phyloP scores from a whole-genome alignment of 2,888 invertebrate species.

The Cylloceria caligata region DNA sequence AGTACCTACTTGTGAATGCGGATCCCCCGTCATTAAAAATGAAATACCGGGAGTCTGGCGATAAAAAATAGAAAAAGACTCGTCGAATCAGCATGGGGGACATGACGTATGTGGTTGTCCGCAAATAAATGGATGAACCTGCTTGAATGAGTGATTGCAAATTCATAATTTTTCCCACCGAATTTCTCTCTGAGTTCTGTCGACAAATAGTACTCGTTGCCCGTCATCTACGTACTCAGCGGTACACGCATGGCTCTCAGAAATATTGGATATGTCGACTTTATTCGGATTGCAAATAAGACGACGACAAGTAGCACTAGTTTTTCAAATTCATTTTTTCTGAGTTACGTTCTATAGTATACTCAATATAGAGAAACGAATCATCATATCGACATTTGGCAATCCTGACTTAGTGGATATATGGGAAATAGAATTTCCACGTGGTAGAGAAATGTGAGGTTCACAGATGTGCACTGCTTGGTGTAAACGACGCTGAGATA shows the following conservation, averaged over 20 bases:
- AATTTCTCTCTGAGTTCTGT: not conserved
- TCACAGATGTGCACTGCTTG: not conserved
- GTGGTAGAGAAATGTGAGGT: not conserved
- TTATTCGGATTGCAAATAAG: no score
- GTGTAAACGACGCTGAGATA: conserved; percentile 3
- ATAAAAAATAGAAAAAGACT: conserved; percentile 4
- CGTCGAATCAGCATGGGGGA: conserved; percentile 4
- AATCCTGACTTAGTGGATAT: not conserved
- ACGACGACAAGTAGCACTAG: no score
- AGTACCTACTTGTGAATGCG: conserved; percentile 62
- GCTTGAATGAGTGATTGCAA: conserved; percentile 14
- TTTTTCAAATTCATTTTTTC: conserved; percentile 2
- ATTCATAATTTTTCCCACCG: conserved; percentile 14
- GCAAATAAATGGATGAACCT: conserved; percentile 27
- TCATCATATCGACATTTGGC: not conserved
- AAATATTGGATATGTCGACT: no score
- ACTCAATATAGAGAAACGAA: not conserved
- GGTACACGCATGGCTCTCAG: no score
- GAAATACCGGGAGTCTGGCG: conserved; percentile 10
- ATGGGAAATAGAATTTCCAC: not conserved
- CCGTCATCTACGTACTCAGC: no score
- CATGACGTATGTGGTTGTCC: not conserved
- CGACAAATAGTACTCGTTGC: no score
- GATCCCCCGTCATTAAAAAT: conserved; percentile 31
- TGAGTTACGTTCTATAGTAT: not conserved